Percentiles rank a stretch among this genome's conserved stretches.
These are phyloP conservation scores for Alethe diademata DNA, from an alignment of 2,113 vertebrate genomes.

Conservation along the genomic window DNA sequence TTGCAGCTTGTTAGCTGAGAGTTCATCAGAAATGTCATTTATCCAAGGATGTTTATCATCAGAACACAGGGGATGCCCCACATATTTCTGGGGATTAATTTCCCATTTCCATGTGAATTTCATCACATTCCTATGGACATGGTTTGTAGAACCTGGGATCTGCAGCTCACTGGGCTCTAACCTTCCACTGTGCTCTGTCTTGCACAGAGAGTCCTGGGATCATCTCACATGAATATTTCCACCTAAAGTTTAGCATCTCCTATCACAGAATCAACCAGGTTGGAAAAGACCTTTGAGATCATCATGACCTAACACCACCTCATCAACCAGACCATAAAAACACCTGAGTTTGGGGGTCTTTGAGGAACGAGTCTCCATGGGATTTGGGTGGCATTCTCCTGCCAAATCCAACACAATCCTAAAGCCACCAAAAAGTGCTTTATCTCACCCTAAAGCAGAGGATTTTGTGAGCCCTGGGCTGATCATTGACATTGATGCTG, in stretches of 20 bases:
- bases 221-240: neutral
- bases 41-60: neutral
- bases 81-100: neutral
- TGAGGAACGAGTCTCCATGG: fast-evolving
- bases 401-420: neutral
- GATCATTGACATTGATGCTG: neutral
- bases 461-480: neutral
- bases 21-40: neutral
- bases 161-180: neutral
- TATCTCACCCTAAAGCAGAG: neutral
- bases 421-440: neutral
- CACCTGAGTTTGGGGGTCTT: neutral
- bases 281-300: neutral
- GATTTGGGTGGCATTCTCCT: neutral
- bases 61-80: neutral
- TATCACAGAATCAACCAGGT: neutral
- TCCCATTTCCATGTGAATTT: neutral
- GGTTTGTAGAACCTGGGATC: neutral
- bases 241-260: neutral
- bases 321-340: neutral
- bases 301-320: neutral
- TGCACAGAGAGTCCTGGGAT: neutral
- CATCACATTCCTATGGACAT: neutral
- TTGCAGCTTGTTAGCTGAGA: neutral
- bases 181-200: neutral